These are phyloP conservation scores for Danio jaintianensis DNA, from an alignment of 2,797 vertebrate genomes.

Conservation along the genomic window DNA sequence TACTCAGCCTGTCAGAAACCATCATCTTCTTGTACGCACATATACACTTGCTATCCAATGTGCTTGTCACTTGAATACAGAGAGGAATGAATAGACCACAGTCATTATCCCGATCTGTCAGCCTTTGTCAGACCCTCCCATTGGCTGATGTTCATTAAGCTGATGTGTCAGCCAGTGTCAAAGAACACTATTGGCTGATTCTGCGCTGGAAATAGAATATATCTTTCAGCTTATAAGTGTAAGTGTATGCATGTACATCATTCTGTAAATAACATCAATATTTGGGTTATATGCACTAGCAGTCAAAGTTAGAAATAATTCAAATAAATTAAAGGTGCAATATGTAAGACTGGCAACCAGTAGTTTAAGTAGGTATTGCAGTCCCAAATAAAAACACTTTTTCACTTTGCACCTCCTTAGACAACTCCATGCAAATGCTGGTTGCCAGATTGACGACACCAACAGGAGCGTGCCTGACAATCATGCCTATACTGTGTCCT, in stretches of 20 bases:
- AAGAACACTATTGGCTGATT: slow-evolving; percentile 59
- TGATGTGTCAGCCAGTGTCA: slow-evolving; percentile 30
- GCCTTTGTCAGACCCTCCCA: slow-evolving; percentile 15
- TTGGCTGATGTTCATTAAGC: slow-evolving; percentile 30
- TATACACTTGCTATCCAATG: slow-evolving; percentile 55
- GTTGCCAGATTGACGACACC: too few relatives aligned
- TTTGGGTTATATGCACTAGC: too few relatives aligned
- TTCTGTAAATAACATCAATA: not conserved
- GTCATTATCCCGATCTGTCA: slow-evolving; percentile 38
- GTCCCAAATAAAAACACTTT: too few relatives aligned
- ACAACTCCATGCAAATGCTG: too few relatives aligned
- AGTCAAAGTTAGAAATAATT: too few relatives aligned
- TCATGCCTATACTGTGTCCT: too few relatives aligned
- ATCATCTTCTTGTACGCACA: not conserved
- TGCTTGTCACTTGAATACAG: slow-evolving; percentile 8
- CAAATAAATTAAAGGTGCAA: too few relatives aligned
- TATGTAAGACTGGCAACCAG: too few relatives aligned
- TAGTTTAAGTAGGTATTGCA: too few relatives aligned
- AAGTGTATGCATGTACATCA: not conserved
- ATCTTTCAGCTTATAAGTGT: not conserved
- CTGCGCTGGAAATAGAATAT: slow-evolving; percentile 53
- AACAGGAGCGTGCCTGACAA: too few relatives aligned
- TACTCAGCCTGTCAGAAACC: slow-evolving; percentile 19
- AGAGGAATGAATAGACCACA: slow-evolving; percentile 32
- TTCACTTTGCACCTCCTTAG: too few relatives aligned